Evolutionary conservation across 2,888 invertebrate species (phyloP).

Genomic region (Pyrochroa serraticornis): DNA sequence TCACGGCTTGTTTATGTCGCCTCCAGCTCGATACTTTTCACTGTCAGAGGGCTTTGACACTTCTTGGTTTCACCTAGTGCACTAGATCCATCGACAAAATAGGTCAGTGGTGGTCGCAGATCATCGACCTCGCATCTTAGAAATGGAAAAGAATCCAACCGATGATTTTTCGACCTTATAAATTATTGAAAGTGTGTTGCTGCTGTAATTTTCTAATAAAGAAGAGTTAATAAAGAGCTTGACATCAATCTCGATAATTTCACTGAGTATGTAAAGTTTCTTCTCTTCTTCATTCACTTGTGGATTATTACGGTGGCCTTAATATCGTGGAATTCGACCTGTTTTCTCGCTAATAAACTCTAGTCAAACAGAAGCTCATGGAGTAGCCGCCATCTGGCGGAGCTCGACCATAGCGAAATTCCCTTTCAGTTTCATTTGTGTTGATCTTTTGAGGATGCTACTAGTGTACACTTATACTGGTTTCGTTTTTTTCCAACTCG

Average conservation of each 20-base stretch:
- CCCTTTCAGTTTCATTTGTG: too few species aligned
- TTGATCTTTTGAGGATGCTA: too few species aligned
- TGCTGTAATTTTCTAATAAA: slow-evolving; percentile 10
- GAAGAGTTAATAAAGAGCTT: slow-evolving; percentile 9
- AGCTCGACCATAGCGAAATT: too few species aligned
- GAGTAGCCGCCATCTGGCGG: too few species aligned
- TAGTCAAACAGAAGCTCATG: too few species aligned
- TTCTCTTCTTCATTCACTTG: neutral
- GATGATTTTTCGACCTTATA: slow-evolving; percentile 22
- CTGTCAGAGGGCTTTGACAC: slow-evolving; percentile 49
- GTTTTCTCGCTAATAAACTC: too few species aligned
- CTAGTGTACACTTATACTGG: neutral
- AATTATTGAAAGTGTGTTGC: slow-evolving; percentile 21
- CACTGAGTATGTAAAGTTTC: slow-evolving; percentile 2
- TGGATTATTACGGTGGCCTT: too few species aligned
- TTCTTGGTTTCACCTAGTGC: slow-evolving; percentile 47
- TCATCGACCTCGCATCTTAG: slow-evolving; percentile 18
- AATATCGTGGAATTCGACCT: too few species aligned
- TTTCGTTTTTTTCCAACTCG: slow-evolving; percentile 4
- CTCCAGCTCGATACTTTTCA: slow-evolving; percentile 41
- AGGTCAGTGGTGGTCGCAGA: slow-evolving; percentile 35
- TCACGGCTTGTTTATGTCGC: slow-evolving; percentile 23
- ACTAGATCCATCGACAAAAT: slow-evolving; percentile 44
- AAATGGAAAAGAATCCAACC: slow-evolving; percentile 26
- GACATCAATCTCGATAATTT: slow-evolving; percentile 19